Percentiles rank a stretch among this genome's conserved stretches.
phyloP scores from a whole-genome alignment of 1,140 invertebrate species.

The Trichonephila clavipes region DNA sequence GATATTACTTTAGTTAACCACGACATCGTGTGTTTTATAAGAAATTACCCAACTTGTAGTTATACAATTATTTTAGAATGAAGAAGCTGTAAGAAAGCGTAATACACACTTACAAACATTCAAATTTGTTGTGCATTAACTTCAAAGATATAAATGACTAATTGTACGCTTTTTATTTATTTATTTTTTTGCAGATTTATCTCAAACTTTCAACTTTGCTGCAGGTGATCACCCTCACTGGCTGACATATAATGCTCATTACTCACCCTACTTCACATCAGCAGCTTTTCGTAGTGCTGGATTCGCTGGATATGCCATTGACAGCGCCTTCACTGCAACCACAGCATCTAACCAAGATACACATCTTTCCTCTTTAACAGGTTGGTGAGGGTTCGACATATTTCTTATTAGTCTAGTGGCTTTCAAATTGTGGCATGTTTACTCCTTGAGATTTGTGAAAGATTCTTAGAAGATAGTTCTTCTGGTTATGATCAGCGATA shows the following conservation, averaged over 20 bases:
- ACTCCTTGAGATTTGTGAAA: no score
- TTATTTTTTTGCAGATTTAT: conserved; percentile 60
- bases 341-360: conserved; percentile 51
- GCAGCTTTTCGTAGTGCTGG: conserved; percentile 56
- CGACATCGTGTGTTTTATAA: no score
- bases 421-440: no score
- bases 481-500: no score
- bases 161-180: neutral
- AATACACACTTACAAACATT: no score
- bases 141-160: neutral
- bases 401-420: no score
- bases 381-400: neutral
- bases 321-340: conserved; percentile 63
- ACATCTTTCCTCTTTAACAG: conserved; percentile 30
- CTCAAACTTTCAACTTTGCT: conserved; percentile 66
- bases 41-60: no score
- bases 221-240: conserved; percentile 70
- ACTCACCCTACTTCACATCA: conserved; percentile 68
- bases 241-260: conserved; percentile 69
- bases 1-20: no score
- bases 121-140: no score
- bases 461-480: no score
- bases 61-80: no score
- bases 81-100: no score
- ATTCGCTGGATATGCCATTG: conserved; percentile 67